Percentiles rank a stretch among this genome's conserved stretches.
phyloP scores from a whole-genome alignment of 1,140 invertebrate genomes.

The Stegodyphus dumicola region DNA sequence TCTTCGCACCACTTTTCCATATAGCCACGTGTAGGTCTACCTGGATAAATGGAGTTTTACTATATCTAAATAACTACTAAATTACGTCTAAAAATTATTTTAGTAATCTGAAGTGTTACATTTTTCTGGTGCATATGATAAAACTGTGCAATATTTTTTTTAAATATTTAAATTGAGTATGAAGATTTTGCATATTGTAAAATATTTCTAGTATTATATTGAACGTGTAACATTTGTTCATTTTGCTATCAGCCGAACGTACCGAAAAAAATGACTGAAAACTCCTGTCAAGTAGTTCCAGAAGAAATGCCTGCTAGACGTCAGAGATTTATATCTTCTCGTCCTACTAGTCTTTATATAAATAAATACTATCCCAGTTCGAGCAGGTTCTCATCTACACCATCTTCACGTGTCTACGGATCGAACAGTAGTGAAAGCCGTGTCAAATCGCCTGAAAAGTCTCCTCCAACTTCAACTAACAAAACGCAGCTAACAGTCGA shows the following conservation, averaged over 20 bases:
- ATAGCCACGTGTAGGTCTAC: no score
- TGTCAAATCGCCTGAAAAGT: conserved; percentile 8
- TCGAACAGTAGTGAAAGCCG: background rate
- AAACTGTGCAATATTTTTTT: background rate
- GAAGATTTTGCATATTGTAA: background rate
- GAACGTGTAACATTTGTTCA: no score
- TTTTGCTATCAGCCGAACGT: background rate
- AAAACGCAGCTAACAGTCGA: conserved; percentile 46
- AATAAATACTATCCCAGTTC: conserved; percentile 49
- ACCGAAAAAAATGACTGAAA: background rate
- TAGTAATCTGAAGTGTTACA: no score
- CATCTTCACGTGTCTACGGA: conserved; percentile 4
- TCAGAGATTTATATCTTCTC: conserved; percentile 48
- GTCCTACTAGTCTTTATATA: conserved; percentile 44
- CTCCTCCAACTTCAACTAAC: background rate
- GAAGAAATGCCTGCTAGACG: conserved; percentile 47
- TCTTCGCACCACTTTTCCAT: no score
- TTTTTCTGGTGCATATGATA: no score
- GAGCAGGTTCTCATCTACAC: background rate
- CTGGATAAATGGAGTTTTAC: no score
- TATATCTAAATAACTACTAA: no score
- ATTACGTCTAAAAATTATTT: no score
- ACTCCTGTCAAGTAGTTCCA: conserved; percentile 40
- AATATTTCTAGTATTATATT: background rate
- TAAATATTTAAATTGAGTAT: background rate